phyloP scores from a whole-genome alignment of 2,797 vertebrate genomes.

The Fratercula arctica region DNA sequence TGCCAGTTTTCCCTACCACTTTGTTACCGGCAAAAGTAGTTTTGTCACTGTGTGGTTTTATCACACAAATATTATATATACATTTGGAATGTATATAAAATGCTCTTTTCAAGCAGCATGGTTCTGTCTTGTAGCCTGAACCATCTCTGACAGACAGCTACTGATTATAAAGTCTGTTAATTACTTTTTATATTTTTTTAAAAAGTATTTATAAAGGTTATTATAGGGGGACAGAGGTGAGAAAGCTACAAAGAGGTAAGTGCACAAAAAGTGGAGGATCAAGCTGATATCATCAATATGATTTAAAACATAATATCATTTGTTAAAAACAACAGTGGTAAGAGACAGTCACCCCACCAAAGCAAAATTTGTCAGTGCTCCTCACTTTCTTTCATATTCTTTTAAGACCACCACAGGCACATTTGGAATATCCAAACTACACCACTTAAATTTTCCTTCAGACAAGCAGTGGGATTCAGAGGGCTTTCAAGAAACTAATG shows the following conservation, averaged over 20 bases:
- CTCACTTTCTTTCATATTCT: background rate
- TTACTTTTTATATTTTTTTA: background rate
- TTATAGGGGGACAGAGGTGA: background rate
- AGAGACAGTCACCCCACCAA: background rate
- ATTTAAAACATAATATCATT: background rate
- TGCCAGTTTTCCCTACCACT: background rate
- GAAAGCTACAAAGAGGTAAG: background rate
- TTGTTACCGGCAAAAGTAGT: background rate
- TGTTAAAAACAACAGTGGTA: background rate
- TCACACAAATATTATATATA: accelerated
- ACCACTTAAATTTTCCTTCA: background rate
- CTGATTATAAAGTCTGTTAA: background rate
- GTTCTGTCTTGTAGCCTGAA: background rate
- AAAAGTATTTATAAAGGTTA: background rate
- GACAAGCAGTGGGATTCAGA: background rate
- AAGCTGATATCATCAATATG: background rate
- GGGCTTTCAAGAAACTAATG: background rate
- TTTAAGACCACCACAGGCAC: background rate
- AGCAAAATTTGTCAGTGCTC: background rate
- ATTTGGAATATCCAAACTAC: background rate
- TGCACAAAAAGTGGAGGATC: background rate
- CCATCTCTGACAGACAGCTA: background rate
- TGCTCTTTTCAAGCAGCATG: background rate
- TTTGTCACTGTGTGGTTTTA: background rate
- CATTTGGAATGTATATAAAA: background rate